phyloP scores from a whole-genome alignment of 1,140 invertebrate genomes.

The Cecropterus lyciades region DNA sequence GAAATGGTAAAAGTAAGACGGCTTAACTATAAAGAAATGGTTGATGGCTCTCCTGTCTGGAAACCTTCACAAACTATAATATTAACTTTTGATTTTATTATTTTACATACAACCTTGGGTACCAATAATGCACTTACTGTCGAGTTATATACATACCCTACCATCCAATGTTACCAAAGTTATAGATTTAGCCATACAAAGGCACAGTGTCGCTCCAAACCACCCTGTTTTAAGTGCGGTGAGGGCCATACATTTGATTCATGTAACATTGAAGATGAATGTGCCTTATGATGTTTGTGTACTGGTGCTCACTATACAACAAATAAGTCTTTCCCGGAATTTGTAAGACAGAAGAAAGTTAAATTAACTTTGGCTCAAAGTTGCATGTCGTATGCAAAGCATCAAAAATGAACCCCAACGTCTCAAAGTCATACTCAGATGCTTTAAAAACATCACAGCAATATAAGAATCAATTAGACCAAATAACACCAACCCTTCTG shows the following conservation, averaged over 20 bases:
- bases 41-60: constrained; percentile 29
- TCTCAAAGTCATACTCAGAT: not conserved
- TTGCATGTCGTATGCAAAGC: constrained; percentile 17
- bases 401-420: constrained; percentile 13
- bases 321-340: constrained; percentile 10
- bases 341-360: constrained; percentile 12
- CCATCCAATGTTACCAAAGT: too few species aligned
- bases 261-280: constrained; percentile 1
- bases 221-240: constrained; percentile 19
- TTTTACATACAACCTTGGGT: too few species aligned
- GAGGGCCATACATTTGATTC: constrained; percentile 4
- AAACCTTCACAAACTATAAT: constrained; percentile 39
- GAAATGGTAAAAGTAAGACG: constrained; percentile 38
- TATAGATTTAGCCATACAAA: constrained; percentile 2
- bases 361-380: constrained; percentile 20
- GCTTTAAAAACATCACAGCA: too few species aligned
- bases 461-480: too few species aligned
- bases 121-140: too few species aligned
- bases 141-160: not conserved
- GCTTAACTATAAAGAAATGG: constrained; percentile 32
- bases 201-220: constrained; percentile 15
- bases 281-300: not conserved
- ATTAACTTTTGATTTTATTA: constrained; percentile 27
- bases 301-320: constrained; percentile 5
- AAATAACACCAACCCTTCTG: too few species aligned